Conservation (phyloP, 2,888 invertebrate genomes). For the Mesorhabditis sp. region DNA sequence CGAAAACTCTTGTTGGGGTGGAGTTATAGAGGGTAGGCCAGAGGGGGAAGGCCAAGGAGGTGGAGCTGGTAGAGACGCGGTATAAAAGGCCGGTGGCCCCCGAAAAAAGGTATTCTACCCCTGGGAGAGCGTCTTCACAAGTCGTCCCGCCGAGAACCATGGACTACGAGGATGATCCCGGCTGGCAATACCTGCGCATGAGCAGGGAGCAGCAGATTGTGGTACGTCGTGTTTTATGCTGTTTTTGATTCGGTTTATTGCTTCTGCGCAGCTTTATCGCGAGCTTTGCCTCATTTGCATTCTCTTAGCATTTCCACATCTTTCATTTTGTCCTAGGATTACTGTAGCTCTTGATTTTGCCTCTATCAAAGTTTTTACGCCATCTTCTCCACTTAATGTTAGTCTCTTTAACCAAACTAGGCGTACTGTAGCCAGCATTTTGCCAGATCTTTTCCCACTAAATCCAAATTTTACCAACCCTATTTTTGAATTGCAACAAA, state of each 20-base stretch:
- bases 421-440: no score
- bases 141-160: background rate
- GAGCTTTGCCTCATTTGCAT: no score
- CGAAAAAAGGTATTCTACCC: background rate
- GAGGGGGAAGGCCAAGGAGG: background rate
- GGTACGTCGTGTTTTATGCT: background rate
- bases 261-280: background rate
- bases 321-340: no score
- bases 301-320: no score
- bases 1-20: no score
- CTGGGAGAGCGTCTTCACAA: background rate
- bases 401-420: no score
- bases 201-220: slow-evolving; percentile 8
- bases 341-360: no score
- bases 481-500: no score
- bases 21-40: background rate
- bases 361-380: no score
- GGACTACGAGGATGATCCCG: slow-evolving; percentile 11
- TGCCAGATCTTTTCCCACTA: no score
- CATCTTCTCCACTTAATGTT: no score
- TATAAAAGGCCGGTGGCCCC: background rate
- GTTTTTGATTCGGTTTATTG: background rate
- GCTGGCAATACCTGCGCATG: slow-evolving; percentile 1
- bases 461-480: no score
- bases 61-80: background rate